These are phyloP conservation scores for Hypanus sabinus DNA, from an alignment of 2,113 vertebrate genomes.

Conservation along the genomic window DNA sequence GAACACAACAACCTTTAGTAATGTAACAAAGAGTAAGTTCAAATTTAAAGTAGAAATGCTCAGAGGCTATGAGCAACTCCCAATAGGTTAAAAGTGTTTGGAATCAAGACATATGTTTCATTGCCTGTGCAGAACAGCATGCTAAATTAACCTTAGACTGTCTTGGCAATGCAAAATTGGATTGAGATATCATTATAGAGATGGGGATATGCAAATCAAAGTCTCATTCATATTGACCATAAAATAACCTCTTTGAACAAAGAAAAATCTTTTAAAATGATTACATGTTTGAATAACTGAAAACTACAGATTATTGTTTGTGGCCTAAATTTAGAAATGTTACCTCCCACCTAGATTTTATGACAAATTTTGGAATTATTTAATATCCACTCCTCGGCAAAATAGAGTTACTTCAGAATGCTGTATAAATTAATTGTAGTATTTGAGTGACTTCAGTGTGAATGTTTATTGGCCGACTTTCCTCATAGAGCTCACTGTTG, in stretches of 20 bases:
- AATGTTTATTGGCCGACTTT: background rate
- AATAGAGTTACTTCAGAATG: background rate
- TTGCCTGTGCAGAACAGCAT: background rate
- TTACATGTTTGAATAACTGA: background rate
- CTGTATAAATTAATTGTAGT: background rate
- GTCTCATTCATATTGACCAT: background rate
- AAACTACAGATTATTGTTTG: background rate
- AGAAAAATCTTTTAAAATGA: background rate
- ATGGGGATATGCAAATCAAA: background rate
- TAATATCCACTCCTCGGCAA: background rate
- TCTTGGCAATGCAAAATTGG: background rate
- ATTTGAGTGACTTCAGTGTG: background rate
- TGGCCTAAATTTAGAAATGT: background rate
- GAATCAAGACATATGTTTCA: background rate
- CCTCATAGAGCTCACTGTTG: background rate
- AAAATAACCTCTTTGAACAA: background rate
- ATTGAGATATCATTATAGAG: background rate
- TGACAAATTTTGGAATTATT: background rate
- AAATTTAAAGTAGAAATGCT: background rate
- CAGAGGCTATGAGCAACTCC: background rate
- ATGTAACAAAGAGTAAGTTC: background rate
- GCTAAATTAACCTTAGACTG: slow-evolving; percentile 6
- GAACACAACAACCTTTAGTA: background rate
- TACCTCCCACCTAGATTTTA: background rate
- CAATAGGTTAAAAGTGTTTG: slow-evolving; percentile 21